phyloP scores from a whole-genome alignment of 2,888 invertebrate species.

The Stenoptilia bipunctidactyla region DNA sequence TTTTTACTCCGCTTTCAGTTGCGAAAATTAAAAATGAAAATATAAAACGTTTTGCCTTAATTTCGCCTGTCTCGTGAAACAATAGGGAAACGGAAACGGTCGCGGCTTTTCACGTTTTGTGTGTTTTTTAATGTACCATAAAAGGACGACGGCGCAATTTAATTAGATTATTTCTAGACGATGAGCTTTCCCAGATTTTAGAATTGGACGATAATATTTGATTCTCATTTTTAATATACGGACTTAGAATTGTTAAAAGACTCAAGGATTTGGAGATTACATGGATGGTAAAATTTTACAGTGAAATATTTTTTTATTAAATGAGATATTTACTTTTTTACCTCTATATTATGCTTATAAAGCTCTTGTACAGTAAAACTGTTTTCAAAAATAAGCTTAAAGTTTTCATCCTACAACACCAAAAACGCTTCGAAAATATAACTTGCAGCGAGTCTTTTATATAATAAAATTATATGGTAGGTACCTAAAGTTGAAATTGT shows the following conservation, averaged over 20 bases:
- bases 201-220: background rate
- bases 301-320: too few relatives aligned
- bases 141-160: background rate
- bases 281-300: too few relatives aligned
- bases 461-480: too few relatives aligned
- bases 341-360: too few relatives aligned
- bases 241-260: background rate
- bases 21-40: constrained; percentile 54
- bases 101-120: constrained; percentile 30
- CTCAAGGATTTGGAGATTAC: too few relatives aligned
- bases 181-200: background rate
- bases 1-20: constrained; percentile 52
- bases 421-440: too few relatives aligned
- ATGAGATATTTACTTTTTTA: too few relatives aligned
- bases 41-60: constrained; percentile 48
- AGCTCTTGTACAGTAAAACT: too few relatives aligned
- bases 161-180: constrained; percentile 1
- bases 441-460: too few relatives aligned
- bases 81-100: constrained; percentile 29
- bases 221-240: background rate
- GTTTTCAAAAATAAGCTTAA: too few relatives aligned
- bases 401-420: too few relatives aligned
- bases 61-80: constrained; percentile 48
- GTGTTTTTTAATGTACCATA: background rate
- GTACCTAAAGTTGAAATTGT: too few relatives aligned